Evolutionary conservation across 1,140 invertebrate species (phyloP).

Genomic region (Ylistrum balloti): DNA sequence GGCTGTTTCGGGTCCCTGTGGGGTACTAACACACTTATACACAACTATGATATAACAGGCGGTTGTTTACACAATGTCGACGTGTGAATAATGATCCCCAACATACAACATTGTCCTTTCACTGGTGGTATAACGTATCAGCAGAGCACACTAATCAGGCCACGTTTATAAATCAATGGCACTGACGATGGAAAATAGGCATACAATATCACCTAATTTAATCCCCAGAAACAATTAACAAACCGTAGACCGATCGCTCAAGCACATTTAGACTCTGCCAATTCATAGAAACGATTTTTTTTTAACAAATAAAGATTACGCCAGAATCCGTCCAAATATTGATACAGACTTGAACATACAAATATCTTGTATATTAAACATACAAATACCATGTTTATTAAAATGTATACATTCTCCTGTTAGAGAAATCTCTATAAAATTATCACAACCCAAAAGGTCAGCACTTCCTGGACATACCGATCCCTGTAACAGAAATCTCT

Average conservation of each 20-base stretch:
- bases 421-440: too few relatives aligned
- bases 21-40: too few relatives aligned
- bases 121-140: background rate
- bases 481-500: too few relatives aligned
- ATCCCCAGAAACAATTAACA: background rate
- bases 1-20: too few relatives aligned
- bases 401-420: too few relatives aligned
- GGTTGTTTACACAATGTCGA: background rate
- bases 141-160: too few relatives aligned
- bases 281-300: background rate
- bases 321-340: background rate
- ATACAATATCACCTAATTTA: background rate
- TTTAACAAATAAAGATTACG: background rate
- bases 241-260: too few relatives aligned
- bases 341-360: background rate
- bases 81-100: background rate
- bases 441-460: too few relatives aligned
- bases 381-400: too few relatives aligned
- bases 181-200: background rate
- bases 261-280: background rate
- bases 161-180: background rate
- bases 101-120: background rate
- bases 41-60: too few relatives aligned
- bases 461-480: too few relatives aligned
- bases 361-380: background rate